Conservation (phyloP, 2,113 vertebrate species). For the Upupa epops region DNA sequence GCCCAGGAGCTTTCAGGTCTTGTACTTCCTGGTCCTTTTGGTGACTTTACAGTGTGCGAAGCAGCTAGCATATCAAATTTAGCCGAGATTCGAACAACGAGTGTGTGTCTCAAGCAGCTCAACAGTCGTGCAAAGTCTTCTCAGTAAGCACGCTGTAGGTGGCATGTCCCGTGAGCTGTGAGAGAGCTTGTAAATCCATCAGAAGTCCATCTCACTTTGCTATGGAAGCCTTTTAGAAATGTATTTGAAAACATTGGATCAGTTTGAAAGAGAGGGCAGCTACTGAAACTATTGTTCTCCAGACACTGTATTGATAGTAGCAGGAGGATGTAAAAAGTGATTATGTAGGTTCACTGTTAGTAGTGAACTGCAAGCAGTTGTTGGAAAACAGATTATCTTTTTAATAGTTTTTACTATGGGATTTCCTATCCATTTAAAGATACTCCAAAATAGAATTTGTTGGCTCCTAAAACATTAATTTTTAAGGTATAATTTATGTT, state of each 20-base stretch:
- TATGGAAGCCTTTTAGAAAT: background rate
- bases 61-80: fast-evolving
- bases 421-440: background rate
- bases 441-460: background rate
- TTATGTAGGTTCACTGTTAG: fast-evolving
- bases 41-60: fast-evolving
- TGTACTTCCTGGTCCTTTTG: background rate
- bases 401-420: background rate
- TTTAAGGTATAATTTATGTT: background rate
- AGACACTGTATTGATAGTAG: fast-evolving
- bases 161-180: fast-evolving
- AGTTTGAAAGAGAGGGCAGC: background rate
- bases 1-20: background rate
- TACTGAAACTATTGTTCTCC: background rate
- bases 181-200: background rate
- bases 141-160: fast-evolving
- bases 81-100: fast-evolving
- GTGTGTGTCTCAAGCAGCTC: fast-evolving
- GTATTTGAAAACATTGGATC: background rate
- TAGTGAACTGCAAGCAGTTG: fast-evolving
- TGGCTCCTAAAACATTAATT: background rate
- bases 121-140: background rate
- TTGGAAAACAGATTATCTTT: background rate
- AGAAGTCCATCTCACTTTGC: background rate
- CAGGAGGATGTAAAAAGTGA: background rate